A percentile compares a stretch with the other conserved stretches of the same genome.
Conservation (phyloP, 2,113 vertebrate species). For the Romanogobio albipinnatus region DNA sequence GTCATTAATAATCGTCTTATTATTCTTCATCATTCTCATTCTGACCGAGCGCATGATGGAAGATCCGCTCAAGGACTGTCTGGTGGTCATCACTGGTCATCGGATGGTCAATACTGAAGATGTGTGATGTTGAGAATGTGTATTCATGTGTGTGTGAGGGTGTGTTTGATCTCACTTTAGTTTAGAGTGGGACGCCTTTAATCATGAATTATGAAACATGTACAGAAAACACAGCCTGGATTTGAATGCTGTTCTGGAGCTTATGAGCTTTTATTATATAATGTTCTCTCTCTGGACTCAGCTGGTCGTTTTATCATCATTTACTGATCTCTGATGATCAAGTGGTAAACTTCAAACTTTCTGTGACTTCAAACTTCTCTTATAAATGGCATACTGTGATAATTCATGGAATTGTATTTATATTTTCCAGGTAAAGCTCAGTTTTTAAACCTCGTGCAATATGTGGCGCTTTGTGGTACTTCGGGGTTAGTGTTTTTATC, state of each 20-base stretch:
- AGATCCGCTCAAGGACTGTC: not conserved
- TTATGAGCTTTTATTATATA: not conserved
- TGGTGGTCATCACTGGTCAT: not conserved
- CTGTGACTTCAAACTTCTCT: constrained; percentile 1
- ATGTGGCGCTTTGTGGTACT: constrained; percentile 26
- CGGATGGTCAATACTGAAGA: not conserved
- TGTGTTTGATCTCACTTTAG: not conserved
- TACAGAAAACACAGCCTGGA: not conserved
- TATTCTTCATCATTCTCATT: not conserved
- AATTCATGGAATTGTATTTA: constrained; percentile 9
- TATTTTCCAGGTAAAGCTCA: constrained; percentile 9
- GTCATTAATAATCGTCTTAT: not conserved
- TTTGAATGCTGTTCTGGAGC: not conserved
- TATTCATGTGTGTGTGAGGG: not conserved
- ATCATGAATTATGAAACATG: not conserved
- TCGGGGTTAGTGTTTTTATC: constrained; percentile 5
- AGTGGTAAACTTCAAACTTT: not conserved
- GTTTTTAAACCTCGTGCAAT: not conserved
- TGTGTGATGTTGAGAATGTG: not conserved
- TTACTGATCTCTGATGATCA: not conserved
- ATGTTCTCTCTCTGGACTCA: not conserved
- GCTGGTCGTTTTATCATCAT: not conserved
- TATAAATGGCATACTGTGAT: not conserved
- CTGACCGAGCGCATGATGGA: not conserved
- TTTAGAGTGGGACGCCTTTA: not conserved